Conservation (phyloP, 2,113 vertebrate species). For the Ptilonorhynchus violaceus region DNA sequence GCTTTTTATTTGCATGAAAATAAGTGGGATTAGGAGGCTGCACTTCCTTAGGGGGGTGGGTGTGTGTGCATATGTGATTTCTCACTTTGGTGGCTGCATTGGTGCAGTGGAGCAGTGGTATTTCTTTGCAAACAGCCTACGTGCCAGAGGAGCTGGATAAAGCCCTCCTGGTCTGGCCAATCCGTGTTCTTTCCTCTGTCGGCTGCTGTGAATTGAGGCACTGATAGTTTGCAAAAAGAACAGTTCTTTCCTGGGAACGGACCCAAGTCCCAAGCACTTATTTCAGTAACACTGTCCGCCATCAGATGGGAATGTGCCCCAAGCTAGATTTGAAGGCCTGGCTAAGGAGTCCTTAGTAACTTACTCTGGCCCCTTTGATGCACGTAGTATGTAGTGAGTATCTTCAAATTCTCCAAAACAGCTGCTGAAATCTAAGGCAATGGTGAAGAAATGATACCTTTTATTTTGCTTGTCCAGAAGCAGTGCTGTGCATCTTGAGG, state of each 20-base stretch:
- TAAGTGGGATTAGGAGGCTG: neutral
- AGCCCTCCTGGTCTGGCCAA: neutral
- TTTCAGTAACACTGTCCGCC: neutral
- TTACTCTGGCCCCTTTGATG: neutral
- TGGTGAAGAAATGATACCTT: rapidly evolving
- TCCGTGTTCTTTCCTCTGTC: neutral
- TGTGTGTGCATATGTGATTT: neutral
- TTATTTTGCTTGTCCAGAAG: neutral
- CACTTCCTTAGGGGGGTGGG: neutral
- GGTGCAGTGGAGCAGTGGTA: neutral
- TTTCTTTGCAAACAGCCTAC: neutral
- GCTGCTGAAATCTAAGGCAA: neutral
- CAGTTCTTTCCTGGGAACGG: neutral
- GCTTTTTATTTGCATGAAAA: neutral
- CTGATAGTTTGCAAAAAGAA: neutral
- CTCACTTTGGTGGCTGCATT: neutral
- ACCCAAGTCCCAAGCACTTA: neutral
- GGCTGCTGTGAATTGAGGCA: neutral
- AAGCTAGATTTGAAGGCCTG: neutral
- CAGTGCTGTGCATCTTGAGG: neutral
- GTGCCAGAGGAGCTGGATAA: neutral
- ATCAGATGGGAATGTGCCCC: neutral
- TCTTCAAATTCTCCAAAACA: neutral
- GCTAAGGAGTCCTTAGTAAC: neutral
- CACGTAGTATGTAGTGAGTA: rapidly evolving